Base-by-base conservation (phyloP, 2,113 vertebrate species). In the Talpa occidentalis region DNA sequence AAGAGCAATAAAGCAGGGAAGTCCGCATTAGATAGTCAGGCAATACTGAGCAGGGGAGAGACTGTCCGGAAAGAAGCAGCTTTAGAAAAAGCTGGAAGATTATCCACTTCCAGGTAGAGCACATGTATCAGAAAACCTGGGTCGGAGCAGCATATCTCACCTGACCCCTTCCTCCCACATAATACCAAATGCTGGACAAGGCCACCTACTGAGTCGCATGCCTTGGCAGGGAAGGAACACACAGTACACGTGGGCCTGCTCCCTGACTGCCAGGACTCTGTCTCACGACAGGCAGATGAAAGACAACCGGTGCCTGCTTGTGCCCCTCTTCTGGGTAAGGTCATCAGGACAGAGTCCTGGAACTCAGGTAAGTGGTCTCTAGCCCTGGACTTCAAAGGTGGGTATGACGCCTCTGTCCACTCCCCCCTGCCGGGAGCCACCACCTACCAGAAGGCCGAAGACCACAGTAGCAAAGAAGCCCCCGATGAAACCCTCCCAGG, bases 401-500 rank as follows among this genome's bases (percentile, higher is more conserved):
- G 19, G 42, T 4, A 8, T 44, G 49, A 92, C 59, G 16, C 37
- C 47, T 74, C 49, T 60, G 52, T 69, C 37, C 35, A 37, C 42
- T 12, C 21, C n/a, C 62, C 62, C 37, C 17, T 28, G 49, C 47
- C 47, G 2, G 54, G 4, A 26, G 28, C 62, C 77, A 62, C 62
- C 74, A 97, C 99, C 98, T 97, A 99, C 99, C 98, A 99, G 90
- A 93, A 99, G 98, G 19, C 99, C 99, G 96, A 99, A 99, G 47
- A 99, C 95, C 28, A 99, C 99, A 0, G 99, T 99, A 91, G 99
- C 69, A 92, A 99, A 99, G 86, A 99, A 99, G 10, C 99, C 99
- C 44, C 99, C 99, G 3, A 99, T 99, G 91, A 99, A 99, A 30
- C 99, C 99, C 97, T 99, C 99, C 99, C 99, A 99, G 35, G 99